These are phyloP conservation scores for Pseudolaguvia tuberculata DNA, from an alignment of 2,113 vertebrate species.

Conservation along the genomic window DNA sequence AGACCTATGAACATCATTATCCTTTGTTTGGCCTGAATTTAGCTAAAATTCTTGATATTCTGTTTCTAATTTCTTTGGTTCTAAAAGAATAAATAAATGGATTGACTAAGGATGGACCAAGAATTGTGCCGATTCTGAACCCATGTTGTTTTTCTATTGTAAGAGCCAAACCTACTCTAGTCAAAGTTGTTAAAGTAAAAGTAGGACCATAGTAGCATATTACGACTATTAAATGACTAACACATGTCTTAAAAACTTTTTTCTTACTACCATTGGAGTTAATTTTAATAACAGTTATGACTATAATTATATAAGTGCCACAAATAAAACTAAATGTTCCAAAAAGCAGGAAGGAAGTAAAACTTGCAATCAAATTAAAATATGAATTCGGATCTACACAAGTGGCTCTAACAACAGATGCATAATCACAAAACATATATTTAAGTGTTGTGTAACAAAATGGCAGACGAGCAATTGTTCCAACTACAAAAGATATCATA, in stretches of 20 bases:
- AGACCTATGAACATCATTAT: background rate
- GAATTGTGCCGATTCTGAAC: slow-evolving; percentile 28
- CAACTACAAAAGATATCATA: slow-evolving; percentile 13
- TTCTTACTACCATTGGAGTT: slow-evolving; percentile 33
- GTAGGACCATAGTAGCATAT: slow-evolving; percentile 44
- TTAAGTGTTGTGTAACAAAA: slow-evolving; percentile 38
- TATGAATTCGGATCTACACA: slow-evolving; percentile 48
- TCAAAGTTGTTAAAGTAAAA: slow-evolving; percentile 39
- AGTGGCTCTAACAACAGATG: slow-evolving; percentile 34
- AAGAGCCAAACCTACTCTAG: slow-evolving; percentile 47
- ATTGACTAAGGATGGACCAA: slow-evolving; percentile 51
- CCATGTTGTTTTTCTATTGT: slow-evolving; percentile 30
- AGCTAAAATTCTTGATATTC: slow-evolving; percentile 6
- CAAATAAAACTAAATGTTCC: slow-evolving; percentile 47
- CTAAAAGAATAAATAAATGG: slow-evolving; percentile 52
- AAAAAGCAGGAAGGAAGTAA: slow-evolving; percentile 44
- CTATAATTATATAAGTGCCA: slow-evolving; percentile 39
- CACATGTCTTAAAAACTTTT: slow-evolving; percentile 49
- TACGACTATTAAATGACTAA: slow-evolving; percentile 53
- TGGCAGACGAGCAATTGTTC: slow-evolving; percentile 32
- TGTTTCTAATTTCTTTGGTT: slow-evolving; percentile 48
- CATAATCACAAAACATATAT: slow-evolving; percentile 50
- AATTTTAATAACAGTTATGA: slow-evolving; percentile 35
- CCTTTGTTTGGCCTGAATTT: slow-evolving; percentile 18
- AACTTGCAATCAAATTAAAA: slow-evolving; percentile 31